phyloP scores from a whole-genome alignment of 2,888 invertebrate genomes.

The Yponomeuta malinellus region DNA sequence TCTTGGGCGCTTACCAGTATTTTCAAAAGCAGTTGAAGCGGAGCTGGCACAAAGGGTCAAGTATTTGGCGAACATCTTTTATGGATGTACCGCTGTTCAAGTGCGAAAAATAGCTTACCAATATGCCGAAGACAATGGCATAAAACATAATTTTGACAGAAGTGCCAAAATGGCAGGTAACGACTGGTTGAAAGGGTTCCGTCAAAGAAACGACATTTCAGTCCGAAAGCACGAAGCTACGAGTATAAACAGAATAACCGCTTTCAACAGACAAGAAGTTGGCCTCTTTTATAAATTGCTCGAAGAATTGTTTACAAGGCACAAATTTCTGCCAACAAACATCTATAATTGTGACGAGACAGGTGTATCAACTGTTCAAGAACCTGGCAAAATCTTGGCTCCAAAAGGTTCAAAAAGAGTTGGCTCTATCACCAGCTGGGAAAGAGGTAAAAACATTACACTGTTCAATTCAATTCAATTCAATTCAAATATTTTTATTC shows the following conservation, averaged over 20 bases:
- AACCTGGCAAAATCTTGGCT: constrained; percentile 22
- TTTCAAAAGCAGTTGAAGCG: constrained; percentile 24
- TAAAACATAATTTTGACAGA: constrained; percentile 22
- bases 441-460: constrained; percentile 24
- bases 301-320: constrained; percentile 20
- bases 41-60: constrained; percentile 25
- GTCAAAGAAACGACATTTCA: constrained; percentile 23
- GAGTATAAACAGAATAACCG: constrained; percentile 28
- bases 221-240: constrained; percentile 30
- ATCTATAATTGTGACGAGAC: constrained; percentile 30
- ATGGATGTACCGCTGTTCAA: constrained; percentile 27
- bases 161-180: constrained; percentile 26
- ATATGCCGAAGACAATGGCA: constrained; percentile 23
- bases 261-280: constrained; percentile 27
- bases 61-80: constrained; percentile 29
- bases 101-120: constrained; percentile 24
- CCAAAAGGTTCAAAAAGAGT: constrained; percentile 22
- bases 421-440: too few relatives aligned
- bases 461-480: too few relatives aligned
- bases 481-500: too few relatives aligned
- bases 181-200: constrained; percentile 27
- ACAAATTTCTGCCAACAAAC: constrained; percentile 24
- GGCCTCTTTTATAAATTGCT: constrained; percentile 23
- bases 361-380: constrained; percentile 22
- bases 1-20: constrained; percentile 27